Evolutionary conservation across 92 coral and sea anemone species (phyloP), one percentile per base, ranked within the genome.

Genomic region (Blastomussa wellsi): DNA sequence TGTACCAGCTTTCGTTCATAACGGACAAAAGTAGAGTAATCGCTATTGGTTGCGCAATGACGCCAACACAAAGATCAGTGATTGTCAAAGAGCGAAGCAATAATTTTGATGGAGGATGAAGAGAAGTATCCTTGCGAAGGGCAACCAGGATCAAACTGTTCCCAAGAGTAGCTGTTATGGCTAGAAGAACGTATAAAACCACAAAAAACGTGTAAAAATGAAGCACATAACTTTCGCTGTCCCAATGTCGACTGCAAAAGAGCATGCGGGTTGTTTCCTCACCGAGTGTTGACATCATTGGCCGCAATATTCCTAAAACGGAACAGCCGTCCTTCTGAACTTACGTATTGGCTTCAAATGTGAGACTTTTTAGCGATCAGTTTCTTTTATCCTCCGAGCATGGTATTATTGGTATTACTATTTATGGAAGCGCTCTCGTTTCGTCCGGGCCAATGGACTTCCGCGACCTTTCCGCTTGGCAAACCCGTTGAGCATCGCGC

Each of bases 241-340:
- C 48, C 75, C 75, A 70, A 35, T 37, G 75, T 35, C 29, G 75
- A 37, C 44, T 70, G 74, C 74, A 70, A 70, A 70, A 70, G 26
- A 70, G 44, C 4, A 62, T 62, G 26, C 24, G 68, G 4, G 68
- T 62, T 26, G 68, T 62, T 62, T 62, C 68, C 0, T 8, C 13
- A n/a, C 28, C 3, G 64, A 55, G 0, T 1, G 7, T 55, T 2
- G 64, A 55, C 64, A 26, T 57, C n/a, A 48, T 51, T 13, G 11
- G 7, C 11, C 11, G 49, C 11, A 4, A 44, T 8, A 44, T 44
- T 44, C 11, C 49, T 0, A 44, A 44, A 13, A 44, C 49, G 11
- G 49, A 13, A 44, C 49, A 44, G 49, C 0, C 12, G 28, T 57
- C 24, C 28, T 9, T 57, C 1, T 24, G 29, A 57, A 5, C 12